phyloP scores from a whole-genome alignment of 37 sponge, comb jelly and placozoan species.

The Agelas oroides region DNA sequence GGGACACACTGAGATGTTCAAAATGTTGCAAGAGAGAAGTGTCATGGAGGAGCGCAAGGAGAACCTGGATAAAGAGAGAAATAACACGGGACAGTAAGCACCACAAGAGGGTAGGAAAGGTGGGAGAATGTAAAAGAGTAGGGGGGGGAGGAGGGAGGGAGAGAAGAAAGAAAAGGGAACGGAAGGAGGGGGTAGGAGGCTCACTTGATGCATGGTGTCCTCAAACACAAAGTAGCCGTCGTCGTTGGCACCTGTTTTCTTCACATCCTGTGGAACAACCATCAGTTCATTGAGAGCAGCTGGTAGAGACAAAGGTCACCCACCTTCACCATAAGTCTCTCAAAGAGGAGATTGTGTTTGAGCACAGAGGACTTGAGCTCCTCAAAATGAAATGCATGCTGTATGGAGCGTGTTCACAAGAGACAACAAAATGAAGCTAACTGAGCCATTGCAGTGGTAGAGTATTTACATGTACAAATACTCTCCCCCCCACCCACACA shows the following conservation, averaged over 20 bases:
- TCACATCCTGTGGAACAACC: conserved; percentile 64
- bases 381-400: conserved; percentile 37
- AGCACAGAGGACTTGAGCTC: conserved; percentile 59
- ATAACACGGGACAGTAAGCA: neutral
- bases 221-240: conserved; percentile 95
- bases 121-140: neutral
- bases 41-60: conserved; percentile 39
- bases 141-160: neutral
- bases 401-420: neutral
- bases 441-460: too few species aligned
- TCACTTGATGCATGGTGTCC: conserved; percentile 73
- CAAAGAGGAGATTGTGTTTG: conserved; percentile 46
- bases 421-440: too few species aligned
- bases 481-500: too few species aligned
- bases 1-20: conserved; percentile 6
- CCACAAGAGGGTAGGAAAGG: neutral
- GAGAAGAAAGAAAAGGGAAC: too few species aligned
- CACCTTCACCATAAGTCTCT: conserved; percentile 62
- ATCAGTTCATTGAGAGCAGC: neutral
- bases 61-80: neutral
- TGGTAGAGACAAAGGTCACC: neutral
- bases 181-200: too few species aligned
- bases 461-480: too few species aligned
- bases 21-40: conserved; percentile 7
- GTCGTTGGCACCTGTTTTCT: conserved; percentile 78